These are phyloP conservation scores for Cavia porcellus DNA, from an alignment of 2,113 vertebrate genomes.

Conservation along the genomic window DNA sequence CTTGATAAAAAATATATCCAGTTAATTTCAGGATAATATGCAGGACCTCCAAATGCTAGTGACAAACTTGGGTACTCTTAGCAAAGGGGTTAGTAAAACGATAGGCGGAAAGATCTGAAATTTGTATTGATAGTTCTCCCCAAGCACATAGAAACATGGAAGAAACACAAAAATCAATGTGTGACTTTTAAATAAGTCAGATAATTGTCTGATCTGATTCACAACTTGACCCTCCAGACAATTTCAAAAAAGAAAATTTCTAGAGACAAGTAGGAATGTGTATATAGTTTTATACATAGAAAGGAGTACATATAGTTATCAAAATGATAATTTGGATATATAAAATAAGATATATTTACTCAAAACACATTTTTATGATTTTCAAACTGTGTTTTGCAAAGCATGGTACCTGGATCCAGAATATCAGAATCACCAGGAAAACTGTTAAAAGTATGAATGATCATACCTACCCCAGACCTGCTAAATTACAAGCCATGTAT, in stretches of 20 bases:
- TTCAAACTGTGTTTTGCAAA: not conserved
- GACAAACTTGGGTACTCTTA: not conserved
- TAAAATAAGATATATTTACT: not conserved
- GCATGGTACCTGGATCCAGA: not conserved
- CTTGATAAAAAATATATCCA: not conserved
- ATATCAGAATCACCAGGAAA: not conserved
- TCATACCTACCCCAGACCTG: not conserved
- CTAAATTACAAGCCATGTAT: not conserved
- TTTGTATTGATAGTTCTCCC: not conserved
- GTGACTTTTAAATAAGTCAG: not conserved
- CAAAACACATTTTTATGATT: not conserved
- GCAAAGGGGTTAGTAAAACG: not conserved
- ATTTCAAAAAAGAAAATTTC: not conserved
- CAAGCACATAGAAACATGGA: not conserved
- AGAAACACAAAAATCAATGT: not conserved
- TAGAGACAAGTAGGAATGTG: not conserved
- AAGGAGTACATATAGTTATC: not conserved
- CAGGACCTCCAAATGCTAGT: not conserved
- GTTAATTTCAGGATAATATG: not conserved
- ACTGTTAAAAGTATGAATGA: not conserved
- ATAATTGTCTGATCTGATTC: not conserved
- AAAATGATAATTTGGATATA: not conserved
- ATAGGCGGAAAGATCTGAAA: not conserved
- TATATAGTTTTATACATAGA: not conserved
- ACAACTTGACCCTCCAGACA: not conserved